Evolutionary conservation across 2,888 invertebrate genomes (phyloP).

Genomic region (Drosophila putrida): DNA sequence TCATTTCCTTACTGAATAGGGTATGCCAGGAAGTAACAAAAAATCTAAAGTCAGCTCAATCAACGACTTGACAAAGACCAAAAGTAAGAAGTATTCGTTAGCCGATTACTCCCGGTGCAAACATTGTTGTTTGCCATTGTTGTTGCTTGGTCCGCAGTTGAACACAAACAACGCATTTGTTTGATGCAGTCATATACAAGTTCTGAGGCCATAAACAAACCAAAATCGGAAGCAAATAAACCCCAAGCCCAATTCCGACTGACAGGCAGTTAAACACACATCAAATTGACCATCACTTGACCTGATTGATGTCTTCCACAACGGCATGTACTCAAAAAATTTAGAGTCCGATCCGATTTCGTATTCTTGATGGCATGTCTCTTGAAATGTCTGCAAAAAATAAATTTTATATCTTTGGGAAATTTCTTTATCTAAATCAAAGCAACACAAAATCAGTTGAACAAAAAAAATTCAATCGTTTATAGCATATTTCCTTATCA

Average conservation of each 20-base stretch:
- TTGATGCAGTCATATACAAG: slow-evolving; percentile 16
- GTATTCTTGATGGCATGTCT: background rate
- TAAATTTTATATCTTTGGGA: no score
- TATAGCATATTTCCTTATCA: background rate
- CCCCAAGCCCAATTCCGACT: background rate
- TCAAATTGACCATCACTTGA: slow-evolving; percentile 22
- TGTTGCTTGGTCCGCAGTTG: background rate
- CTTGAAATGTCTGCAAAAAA: background rate
- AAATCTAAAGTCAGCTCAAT: background rate
- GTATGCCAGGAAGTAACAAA: background rate
- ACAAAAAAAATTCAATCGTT: background rate
- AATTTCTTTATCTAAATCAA: no score
- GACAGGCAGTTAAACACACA: slow-evolving; percentile 25
- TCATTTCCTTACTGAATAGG: background rate
- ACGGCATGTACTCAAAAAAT: background rate
- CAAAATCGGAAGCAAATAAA: slow-evolving; percentile 36
- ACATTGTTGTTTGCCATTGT: background rate
- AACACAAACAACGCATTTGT: slow-evolving; percentile 29
- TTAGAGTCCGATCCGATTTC: background rate
- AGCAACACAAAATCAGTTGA: background rate
- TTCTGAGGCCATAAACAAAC: slow-evolving; percentile 32
- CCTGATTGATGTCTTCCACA: slow-evolving; percentile 25
- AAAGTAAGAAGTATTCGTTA: background rate
- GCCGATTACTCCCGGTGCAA: background rate
- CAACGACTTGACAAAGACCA: background rate